Conservation (phyloP, 2,797 vertebrate genomes). For the Odontamblyopus lacepedii region DNA sequence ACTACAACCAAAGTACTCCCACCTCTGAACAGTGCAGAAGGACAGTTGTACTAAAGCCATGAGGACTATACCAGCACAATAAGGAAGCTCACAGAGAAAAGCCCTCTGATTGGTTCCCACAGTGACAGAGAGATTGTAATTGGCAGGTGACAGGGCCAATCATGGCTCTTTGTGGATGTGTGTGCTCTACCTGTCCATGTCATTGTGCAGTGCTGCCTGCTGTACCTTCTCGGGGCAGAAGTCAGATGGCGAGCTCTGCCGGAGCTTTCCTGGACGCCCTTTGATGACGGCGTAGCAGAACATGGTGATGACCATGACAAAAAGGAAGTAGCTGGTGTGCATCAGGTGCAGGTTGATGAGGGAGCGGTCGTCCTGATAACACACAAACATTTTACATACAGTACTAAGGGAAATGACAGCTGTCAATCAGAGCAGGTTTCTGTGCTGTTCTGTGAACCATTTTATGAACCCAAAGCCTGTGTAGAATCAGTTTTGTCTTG, state of each 20-base stretch:
- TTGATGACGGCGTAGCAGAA: conserved; percentile 99
- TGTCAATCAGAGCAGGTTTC: too few species aligned
- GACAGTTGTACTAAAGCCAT: neutral
- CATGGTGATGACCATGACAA: conserved; percentile 99
- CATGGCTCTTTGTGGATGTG: conserved; percentile 21
- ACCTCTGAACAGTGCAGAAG: neutral
- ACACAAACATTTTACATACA: neutral
- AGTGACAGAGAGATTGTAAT: conserved; percentile 15
- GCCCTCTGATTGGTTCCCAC: conserved; percentile 2
- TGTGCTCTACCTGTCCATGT: conserved; percentile 55
- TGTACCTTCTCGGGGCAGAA: conserved; percentile 95
- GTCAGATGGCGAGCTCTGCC: conserved; percentile 82
- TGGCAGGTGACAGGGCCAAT: conserved; percentile 43
- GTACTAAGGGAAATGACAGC: too few species aligned
- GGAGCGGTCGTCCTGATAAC: conserved; percentile 92
- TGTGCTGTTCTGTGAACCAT: too few species aligned
- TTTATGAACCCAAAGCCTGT: too few species aligned
- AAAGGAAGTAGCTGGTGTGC: conserved; percentile 99
- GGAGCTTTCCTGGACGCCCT: conserved; percentile 93
- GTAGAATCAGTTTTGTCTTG: too few species aligned
- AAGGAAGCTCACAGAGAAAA: neutral
- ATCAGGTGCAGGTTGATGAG: conserved; percentile 98
- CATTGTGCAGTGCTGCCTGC: conserved; percentile 53
- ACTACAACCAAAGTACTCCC: neutral
- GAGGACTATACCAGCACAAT: neutral